Evolutionary conservation across 2,888 invertebrate species (phyloP).

Genomic region (Loripinus fragilis): DNA sequence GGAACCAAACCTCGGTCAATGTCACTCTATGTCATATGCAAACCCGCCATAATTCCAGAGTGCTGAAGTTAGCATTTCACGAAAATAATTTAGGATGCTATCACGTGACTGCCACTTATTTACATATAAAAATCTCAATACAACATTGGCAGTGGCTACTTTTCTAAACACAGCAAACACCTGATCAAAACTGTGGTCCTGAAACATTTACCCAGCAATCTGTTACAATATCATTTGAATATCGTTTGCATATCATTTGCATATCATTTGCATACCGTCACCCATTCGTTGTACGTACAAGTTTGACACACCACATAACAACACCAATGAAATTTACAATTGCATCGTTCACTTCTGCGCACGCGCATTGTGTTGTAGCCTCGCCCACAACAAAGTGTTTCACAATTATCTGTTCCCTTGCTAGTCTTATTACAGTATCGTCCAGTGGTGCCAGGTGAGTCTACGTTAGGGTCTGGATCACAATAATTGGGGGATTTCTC

Average conservation of each 20-base stretch:
- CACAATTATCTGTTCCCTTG: conserved; percentile 76
- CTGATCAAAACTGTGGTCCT: no score
- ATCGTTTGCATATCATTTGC: conserved; percentile 87
- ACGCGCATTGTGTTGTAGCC: conserved; percentile 85
- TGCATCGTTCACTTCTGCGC: conserved; percentile 78
- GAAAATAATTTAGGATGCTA: no score
- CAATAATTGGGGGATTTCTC: conserved; percentile 99
- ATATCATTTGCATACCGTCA: conserved; percentile 93
- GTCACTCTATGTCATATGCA: no score
- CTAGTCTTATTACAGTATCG: conserved; percentile 80
- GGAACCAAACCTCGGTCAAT: no score
- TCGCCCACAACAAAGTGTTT: conserved; percentile 78
- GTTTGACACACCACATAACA: conserved; percentile 82
- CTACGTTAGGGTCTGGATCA: conserved; percentile 82
- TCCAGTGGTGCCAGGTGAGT: conserved; percentile 80
- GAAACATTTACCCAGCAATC: no score
- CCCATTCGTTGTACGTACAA: conserved; percentile 88
- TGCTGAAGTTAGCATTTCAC: no score
- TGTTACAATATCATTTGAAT: conserved; percentile 88
- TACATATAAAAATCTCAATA: no score
- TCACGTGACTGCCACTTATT: no score
- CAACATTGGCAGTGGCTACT: no score
- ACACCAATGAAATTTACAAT: conserved; percentile 83
- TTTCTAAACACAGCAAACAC: no score
- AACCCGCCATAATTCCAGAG: no score